Evolutionary conservation across 2,113 vertebrate genomes (phyloP).

Genomic region (Heterotis niloticus): DNA sequence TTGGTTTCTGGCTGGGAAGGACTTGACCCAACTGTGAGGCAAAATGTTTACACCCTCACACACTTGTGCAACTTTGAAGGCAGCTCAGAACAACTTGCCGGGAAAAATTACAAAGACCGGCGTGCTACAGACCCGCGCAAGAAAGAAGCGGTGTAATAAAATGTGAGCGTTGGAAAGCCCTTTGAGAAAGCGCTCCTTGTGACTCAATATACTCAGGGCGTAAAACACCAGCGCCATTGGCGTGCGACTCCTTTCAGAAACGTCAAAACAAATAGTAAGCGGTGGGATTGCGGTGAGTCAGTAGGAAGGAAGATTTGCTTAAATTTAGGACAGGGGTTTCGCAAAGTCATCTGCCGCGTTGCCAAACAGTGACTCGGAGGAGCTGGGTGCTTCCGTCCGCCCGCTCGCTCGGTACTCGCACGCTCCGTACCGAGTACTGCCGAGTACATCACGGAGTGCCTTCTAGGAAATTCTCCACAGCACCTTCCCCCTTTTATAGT

Average conservation of each 20-base stretch:
- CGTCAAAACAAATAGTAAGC: conserved; percentile 7
- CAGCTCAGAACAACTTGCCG: conserved; percentile 6
- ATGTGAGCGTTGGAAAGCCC: neutral
- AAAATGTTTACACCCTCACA: neutral
- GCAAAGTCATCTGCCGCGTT: no score
- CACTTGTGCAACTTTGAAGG: neutral
- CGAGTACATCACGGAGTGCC: neutral
- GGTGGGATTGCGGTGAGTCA: neutral
- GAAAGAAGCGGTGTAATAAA: no score
- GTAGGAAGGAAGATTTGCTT: neutral
- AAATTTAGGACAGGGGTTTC: neutral
- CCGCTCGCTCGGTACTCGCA: neutral
- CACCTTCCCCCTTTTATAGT: neutral
- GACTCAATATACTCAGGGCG: conserved; percentile 2
- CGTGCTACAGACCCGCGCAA: neutral
- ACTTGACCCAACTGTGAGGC: neutral
- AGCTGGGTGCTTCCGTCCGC: no score
- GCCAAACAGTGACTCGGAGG: no score
- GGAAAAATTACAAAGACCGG: neutral
- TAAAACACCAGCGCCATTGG: neutral
- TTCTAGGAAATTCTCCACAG: neutral
- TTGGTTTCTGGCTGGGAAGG: neutral
- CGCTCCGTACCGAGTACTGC: neutral
- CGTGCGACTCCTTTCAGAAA: neutral
- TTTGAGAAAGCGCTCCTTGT: neutral